Percentiles rank a stretch among this genome's conserved stretches.
Evolutionary conservation across 2,797 vertebrate genomes (phyloP).

Genomic region (Kryptopterus vitreolus): DNA sequence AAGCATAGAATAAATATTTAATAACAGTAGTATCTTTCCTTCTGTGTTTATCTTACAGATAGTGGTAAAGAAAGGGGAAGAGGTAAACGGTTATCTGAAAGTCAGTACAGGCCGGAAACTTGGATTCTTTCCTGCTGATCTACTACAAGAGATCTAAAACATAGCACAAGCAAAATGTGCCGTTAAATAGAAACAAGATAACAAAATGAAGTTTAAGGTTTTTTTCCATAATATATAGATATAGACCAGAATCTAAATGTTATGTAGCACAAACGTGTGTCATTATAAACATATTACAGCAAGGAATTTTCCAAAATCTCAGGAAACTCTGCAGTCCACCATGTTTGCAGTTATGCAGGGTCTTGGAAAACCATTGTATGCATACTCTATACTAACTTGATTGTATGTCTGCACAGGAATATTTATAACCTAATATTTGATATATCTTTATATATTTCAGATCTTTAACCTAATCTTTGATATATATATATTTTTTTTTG

Average conservation of each 20-base stretch:
- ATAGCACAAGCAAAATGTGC: background rate
- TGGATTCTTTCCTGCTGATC: slow-evolving; percentile 86
- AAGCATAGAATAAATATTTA: background rate
- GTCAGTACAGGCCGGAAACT: slow-evolving; percentile 91
- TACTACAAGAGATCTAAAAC: slow-evolving; percentile 87
- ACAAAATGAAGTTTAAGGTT: background rate
- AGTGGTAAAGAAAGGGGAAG: slow-evolving; percentile 92
- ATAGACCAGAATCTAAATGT: background rate
- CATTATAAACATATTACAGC: background rate
- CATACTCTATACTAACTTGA: background rate
- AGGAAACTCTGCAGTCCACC: background rate
- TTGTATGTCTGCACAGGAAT: background rate
- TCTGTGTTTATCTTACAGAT: slow-evolving; percentile 72
- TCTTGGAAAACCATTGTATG: background rate
- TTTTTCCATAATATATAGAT: background rate
- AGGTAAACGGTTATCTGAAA: slow-evolving; percentile 88
- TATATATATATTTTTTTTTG: no score
- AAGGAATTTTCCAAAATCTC: background rate
- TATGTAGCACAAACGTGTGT: background rate
- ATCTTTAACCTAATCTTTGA: no score
- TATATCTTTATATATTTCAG: no score
- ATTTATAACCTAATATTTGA: background rate
- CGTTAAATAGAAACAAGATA: background rate
- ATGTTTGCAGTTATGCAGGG: background rate
- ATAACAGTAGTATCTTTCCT: slow-evolving; percentile 1